Conservation (phyloP, 2,797 vertebrate species). For the Hydrolagus colliei region DNA sequence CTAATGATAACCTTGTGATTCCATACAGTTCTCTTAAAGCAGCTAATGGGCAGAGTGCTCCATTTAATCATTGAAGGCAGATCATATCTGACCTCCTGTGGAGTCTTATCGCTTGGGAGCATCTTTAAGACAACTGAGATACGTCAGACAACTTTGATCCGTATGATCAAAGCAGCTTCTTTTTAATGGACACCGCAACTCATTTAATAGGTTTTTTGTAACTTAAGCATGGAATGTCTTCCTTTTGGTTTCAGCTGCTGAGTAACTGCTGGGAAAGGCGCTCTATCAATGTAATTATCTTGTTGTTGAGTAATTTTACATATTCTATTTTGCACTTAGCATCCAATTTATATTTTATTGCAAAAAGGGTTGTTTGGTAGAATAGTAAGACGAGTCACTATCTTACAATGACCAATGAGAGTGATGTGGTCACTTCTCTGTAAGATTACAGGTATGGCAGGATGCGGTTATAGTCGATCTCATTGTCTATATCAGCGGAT, state of each 20-base stretch:
- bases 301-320: too few relatives aligned
- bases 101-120: background rate
- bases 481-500: background rate
- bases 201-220: background rate
- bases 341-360: too few relatives aligned
- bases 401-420: too few relatives aligned
- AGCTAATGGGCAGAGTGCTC: background rate
- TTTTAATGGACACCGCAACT: background rate
- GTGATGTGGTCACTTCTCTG: too few relatives aligned
- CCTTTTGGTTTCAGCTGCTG: too few relatives aligned
- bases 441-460: too few relatives aligned
- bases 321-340: too few relatives aligned
- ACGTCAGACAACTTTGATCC: background rate
- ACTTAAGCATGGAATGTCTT: background rate
- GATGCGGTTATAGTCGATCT: too few relatives aligned
- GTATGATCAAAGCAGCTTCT: conserved; percentile 1
- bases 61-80: too few relatives aligned
- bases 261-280: background rate
- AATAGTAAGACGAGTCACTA: too few relatives aligned
- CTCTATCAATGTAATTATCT: background rate
- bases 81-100: background rate
- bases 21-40: too few relatives aligned
- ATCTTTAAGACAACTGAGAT: conserved; percentile 4
- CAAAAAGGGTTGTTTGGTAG: too few relatives aligned
- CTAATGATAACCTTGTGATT: background rate